Evolutionary conservation across 2,888 invertebrate genomes (phyloP), one percentile per base, ranked within the genome.

Genomic region (Agonum fuliginosum): DNA sequence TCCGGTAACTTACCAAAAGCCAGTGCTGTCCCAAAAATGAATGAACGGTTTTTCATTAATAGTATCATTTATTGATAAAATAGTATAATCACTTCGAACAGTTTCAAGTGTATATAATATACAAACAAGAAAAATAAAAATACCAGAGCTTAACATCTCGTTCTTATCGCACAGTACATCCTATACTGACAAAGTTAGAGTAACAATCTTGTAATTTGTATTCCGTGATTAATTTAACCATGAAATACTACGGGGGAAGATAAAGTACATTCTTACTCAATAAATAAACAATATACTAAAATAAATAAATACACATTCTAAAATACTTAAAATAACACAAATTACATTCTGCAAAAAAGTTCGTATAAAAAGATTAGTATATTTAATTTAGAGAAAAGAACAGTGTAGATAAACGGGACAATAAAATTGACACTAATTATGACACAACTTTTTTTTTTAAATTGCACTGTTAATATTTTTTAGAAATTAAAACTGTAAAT

Each of bases 11-110:
- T 82, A 86, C 86, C 86, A 85, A 58, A 86, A 83, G 81, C 88
- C 88, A 24, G 88, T 88, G 79, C 87, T 88, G 80, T 81, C 84
- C 88, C 89, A 89, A 82, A 88, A 88, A 78, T 86, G 83, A 37
- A 12, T 22, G 14, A 73, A 70, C 51, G 17, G 37, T 41, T 24
- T 54, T 12, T 62, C 41, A n/a, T n/a, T 34, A 20, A 4, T 73
- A 14, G 37, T 22, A 73, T 41, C 73, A 62, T 73, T 73, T 73
- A 73, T 73, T 54, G 22, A 43, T 17, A 73, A 73, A 73, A 58
- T 73, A 69, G 30, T 30, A 54, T 58, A 73, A 22, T 41, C 73
- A 73, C 58, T 58, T 22, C 41, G 34, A 37, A 62, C 34, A 19
- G 24, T 19, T 37, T 48, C 24, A 22, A 24, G 24, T 41, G 43